Evolutionary conservation across 2,888 invertebrate species (phyloP).

Genomic region (Thecophora atra): DNA sequence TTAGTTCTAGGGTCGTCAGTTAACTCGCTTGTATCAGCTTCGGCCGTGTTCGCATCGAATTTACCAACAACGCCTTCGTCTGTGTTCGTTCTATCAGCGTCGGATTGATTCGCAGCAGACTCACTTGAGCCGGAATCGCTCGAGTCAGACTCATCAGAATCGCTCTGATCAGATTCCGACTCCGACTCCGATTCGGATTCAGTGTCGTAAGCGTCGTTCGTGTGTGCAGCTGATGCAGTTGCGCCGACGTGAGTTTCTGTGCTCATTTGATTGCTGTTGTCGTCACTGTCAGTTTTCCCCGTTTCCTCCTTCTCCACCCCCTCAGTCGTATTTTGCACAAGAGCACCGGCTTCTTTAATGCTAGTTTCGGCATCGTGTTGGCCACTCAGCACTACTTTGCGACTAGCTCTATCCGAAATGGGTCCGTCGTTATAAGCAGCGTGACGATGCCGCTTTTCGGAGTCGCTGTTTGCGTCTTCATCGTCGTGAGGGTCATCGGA

Average conservation of each 20-base stretch:
- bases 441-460: constrained; percentile 37
- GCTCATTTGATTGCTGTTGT: neutral
- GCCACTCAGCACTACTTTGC: neutral
- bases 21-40: neutral
- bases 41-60: neutral
- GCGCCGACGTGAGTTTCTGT: neutral
- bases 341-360: no score
- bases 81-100: neutral
- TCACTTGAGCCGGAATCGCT: neutral
- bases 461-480: neutral
- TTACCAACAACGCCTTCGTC: neutral
- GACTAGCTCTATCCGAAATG: neutral
- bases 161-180: neutral
- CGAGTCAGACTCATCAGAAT: neutral
- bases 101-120: neutral
- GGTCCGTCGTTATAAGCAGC: neutral
- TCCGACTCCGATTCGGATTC: neutral
- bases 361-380: no score
- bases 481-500: neutral
- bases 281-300: neutral
- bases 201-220: neutral
- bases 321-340: no score
- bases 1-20: no score
- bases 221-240: neutral
- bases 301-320: neutral